Conservation (phyloP, 2,113 vertebrate genomes). For the Phocoena sinus region DNA sequence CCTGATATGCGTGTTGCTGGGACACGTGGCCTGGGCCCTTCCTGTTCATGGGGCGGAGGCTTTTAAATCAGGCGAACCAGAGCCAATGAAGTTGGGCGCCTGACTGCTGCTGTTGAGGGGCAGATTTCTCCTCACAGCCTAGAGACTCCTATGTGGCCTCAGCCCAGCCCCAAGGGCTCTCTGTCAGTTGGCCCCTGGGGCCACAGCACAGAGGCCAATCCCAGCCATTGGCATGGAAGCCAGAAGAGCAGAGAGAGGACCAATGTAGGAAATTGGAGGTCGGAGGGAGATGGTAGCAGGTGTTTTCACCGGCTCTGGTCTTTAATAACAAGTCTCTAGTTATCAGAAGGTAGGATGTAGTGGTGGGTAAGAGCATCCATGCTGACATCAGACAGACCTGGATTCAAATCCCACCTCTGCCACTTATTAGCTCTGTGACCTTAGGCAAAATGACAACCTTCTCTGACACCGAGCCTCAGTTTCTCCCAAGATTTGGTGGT, state of each 20-base stretch:
- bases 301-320: not conserved
- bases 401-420: not conserved
- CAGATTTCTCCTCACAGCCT: not conserved
- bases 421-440: not conserved
- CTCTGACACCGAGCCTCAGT: not conserved
- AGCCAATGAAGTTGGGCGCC: not conserved
- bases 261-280: not conserved
- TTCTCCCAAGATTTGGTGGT: not conserved
- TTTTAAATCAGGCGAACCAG: not conserved
- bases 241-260: not conserved
- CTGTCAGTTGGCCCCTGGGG: not conserved
- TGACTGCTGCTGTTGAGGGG: not conserved
- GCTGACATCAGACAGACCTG: not conserved
- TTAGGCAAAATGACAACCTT: not conserved
- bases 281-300: not conserved
- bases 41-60: not conserved
- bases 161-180: not conserved
- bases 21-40: constrained; percentile 26
- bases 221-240: not conserved
- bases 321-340: not conserved
- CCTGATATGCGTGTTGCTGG: constrained; percentile 1
- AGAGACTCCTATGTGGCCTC: not conserved
- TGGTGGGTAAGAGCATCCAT: not conserved
- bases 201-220: not conserved
- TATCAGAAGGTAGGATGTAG: not conserved